Evolutionary conservation across 2,888 invertebrate genomes (phyloP).

Genomic region (Tachina fera): DNA sequence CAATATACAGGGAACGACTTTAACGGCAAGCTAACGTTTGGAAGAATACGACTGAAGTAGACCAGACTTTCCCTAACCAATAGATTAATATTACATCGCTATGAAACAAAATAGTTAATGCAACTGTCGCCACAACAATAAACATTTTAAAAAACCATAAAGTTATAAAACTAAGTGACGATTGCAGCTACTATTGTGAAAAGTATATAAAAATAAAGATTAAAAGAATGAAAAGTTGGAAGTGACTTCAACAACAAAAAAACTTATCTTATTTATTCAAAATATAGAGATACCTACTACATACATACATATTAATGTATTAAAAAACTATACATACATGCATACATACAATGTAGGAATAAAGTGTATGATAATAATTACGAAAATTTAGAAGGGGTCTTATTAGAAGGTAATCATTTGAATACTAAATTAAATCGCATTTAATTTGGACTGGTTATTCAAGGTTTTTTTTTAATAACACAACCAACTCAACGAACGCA

Average conservation of each 20-base stretch:
- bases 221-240: neutral
- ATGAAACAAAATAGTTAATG: neutral
- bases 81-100: neutral
- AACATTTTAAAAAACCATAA: constrained; percentile 12
- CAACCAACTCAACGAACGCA: constrained; percentile 1
- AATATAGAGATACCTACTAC: neutral
- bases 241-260: neutral
- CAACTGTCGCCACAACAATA: neutral
- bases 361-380: constrained; percentile 2
- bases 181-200: neutral
- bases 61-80: constrained; percentile 8
- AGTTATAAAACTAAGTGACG: constrained; percentile 27
- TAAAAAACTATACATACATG: neutral
- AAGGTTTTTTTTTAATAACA: constrained; percentile 48
- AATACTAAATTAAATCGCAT: constrained; percentile 35
- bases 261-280: constrained; percentile 1
- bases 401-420: constrained; percentile 49
- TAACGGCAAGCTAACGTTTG: neutral
- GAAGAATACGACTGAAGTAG: neutral
- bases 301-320: neutral
- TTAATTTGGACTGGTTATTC: constrained; percentile 53
- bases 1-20: neutral
- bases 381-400: constrained; percentile 51
- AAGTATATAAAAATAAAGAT: neutral
- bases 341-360: neutral